Percentiles rank a stretch among this genome's conserved stretches.
Evolutionary conservation across 35 echinoderm and acorn worm species (phyloP).

Genomic region (Amphiura filiformis): DNA sequence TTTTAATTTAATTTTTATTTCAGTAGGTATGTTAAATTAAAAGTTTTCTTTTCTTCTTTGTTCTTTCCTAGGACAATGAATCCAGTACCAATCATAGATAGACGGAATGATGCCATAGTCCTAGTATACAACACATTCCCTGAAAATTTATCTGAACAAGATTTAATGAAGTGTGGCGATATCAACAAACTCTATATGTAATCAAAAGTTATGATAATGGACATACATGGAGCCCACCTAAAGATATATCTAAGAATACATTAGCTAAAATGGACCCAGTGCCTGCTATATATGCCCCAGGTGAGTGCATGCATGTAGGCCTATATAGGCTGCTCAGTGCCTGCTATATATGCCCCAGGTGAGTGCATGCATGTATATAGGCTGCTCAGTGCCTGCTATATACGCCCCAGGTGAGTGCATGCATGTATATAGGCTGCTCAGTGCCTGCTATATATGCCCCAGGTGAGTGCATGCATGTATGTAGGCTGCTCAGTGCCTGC

Average conservation of each 20-base stretch:
- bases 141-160: conserved; percentile 49
- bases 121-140: conserved; percentile 62
- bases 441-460: too few species aligned
- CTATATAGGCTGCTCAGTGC: too few species aligned
- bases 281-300: conserved; percentile 68
- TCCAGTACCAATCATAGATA: conserved; percentile 69
- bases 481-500: too few species aligned
- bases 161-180: conserved; percentile 54
- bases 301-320: conserved; percentile 5
- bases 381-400: too few species aligned
- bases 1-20: too few species aligned
- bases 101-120: conserved; percentile 40
- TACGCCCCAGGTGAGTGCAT: too few species aligned
- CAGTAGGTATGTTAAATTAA: too few species aligned
- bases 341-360: too few species aligned
- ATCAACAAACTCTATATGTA: conserved; percentile 58
- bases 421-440: too few species aligned
- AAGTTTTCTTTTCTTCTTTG: neutral
- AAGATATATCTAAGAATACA: conserved; percentile 55
- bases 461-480: too few species aligned
- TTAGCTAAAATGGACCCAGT: conserved; percentile 52
- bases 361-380: too few species aligned
- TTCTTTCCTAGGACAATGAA: conserved; percentile 67
- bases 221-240: conserved; percentile 45
- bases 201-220: conserved; percentile 67